Base-by-base conservation (phyloP, 2,888 invertebrate species). In the Aleiodes testaceus region DNA sequence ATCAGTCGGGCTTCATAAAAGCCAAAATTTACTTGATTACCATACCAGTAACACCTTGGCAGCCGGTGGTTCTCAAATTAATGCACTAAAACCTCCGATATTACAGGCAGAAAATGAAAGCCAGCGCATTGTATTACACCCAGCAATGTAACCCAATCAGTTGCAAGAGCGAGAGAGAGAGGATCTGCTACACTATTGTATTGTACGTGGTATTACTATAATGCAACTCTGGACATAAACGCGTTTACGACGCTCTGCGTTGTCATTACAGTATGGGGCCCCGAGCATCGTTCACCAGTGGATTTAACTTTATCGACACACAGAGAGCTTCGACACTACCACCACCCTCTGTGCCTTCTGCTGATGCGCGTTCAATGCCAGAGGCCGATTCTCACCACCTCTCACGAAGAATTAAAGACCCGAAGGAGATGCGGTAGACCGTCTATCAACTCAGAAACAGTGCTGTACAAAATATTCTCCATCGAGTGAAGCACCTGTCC, bases 241-340 rank as follows among this genome's bases (percentile, higher is more conserved):
- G 84, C 83, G 86, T 87, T 87, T 87, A 87, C 86, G 87, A 87
- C 84, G 84, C 84, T 82, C 85, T 86, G 85, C 85, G 86, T 87
- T 86, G 87, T 86, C 86, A 87, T 87, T 87, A 86, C 85, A 42
- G 59, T 16, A 82, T 82, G 82, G 66, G 82, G 82, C 82, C 83
- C 82, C 36, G 36, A 84, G 81, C 82, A 82, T 84, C 83, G 85
- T 83, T 85, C 84, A 79, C 81, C 81, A 80, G 83, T 84, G 85
- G 85, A 83, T 85, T 84, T 83, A 85, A 84, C 84, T 86, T 86
- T 86, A 86, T 86, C 85, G 84, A 79, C 82, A 82, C 26, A 26
- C 26, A 26, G 26, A 26, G 81, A 78, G 82, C 80, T 42, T n/a
- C 59, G 16, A 36, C 78, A 82, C 82, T 78, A 75, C 76, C 77